A percentile compares a stretch with the other conserved stretches of the same genome.
Conservation (phyloP, 1,140 invertebrate species). For the Protaetia brevitarsis region DNA sequence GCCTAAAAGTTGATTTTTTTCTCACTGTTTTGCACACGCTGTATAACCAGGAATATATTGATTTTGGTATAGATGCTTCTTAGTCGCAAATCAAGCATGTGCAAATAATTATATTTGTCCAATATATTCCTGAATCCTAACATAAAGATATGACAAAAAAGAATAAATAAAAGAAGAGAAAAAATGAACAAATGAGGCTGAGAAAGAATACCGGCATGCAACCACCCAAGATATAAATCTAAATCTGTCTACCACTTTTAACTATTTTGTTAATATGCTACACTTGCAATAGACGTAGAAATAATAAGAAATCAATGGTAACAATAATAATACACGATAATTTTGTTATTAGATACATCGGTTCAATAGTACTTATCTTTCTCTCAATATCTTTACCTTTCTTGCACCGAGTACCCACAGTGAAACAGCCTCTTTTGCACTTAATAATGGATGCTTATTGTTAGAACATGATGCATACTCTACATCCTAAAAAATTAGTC, state of each 20-base stretch:
- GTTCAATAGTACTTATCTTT: not conserved
- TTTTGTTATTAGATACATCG: not conserved
- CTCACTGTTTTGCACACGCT: too few species aligned
- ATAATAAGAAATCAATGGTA: too few species aligned
- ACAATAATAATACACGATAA: constrained; percentile 3
- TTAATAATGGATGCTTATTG: constrained; percentile 75
- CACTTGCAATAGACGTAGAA: too few species aligned
- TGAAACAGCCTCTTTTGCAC: constrained; percentile 85
- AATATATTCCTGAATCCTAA: too few species aligned
- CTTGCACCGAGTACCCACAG: constrained; percentile 84
- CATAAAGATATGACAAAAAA: not conserved
- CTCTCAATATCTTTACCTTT: constrained; percentile 61
- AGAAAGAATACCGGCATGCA: constrained; percentile 17
- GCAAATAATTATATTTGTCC: too few species aligned
- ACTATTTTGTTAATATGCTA: too few species aligned
- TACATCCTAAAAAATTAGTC: constrained; percentile 61
- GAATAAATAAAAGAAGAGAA: not conserved
- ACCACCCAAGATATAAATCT: not conserved
- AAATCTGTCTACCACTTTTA: too few species aligned
- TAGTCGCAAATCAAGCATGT: too few species aligned
- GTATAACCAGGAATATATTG: too few species aligned
- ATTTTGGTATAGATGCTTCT: too few species aligned
- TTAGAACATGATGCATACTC: constrained; percentile 63
- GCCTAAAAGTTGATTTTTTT: too few species aligned
- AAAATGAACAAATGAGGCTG: constrained; percentile 19